phyloP scores from a whole-genome alignment of 2,113 vertebrate species.

The Ahaetulla prasina region DNA sequence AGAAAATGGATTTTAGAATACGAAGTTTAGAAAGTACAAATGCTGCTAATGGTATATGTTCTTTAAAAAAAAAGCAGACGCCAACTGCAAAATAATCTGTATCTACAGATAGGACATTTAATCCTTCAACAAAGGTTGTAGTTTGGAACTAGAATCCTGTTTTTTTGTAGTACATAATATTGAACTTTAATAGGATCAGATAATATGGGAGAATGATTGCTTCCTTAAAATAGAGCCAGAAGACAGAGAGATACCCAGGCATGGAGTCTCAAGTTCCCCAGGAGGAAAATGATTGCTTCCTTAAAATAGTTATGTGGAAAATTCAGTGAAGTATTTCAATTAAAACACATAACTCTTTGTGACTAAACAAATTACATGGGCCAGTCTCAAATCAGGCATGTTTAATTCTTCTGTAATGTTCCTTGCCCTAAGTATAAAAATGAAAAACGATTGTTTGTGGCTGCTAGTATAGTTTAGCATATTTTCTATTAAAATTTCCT shows the following conservation, averaged over 20 bases:
- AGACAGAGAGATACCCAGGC: too few species aligned
- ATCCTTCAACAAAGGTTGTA: not conserved
- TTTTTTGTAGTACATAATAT: fast-evolving
- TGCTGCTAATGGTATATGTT: not conserved
- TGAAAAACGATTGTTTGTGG: slow-evolving; percentile 11
- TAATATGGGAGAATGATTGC: slow-evolving; percentile 7
- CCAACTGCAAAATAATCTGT: fast-evolving
- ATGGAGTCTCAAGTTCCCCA: too few species aligned
- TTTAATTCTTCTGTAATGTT: slow-evolving; percentile 46
- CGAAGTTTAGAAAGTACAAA: not conserved
- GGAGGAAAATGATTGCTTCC: too few species aligned
- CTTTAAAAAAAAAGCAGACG: not conserved
- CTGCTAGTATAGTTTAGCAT: slow-evolving; percentile 19
- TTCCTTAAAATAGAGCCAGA: not conserved
- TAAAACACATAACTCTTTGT: not conserved
- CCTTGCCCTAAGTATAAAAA: slow-evolving; percentile 24
- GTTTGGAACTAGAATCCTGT: not conserved
- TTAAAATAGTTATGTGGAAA: not conserved
- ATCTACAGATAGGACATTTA: not conserved
- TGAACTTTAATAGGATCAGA: not conserved
- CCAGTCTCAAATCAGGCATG: slow-evolving; percentile 35
- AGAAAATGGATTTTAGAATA: not conserved
- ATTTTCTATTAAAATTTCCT: not conserved
- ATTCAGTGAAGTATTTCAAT: not conserved
- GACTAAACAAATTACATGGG: slow-evolving; percentile 58